Evolutionary conservation across 2,113 vertebrate species (phyloP).

Genomic region (Vombatus ursinus): DNA sequence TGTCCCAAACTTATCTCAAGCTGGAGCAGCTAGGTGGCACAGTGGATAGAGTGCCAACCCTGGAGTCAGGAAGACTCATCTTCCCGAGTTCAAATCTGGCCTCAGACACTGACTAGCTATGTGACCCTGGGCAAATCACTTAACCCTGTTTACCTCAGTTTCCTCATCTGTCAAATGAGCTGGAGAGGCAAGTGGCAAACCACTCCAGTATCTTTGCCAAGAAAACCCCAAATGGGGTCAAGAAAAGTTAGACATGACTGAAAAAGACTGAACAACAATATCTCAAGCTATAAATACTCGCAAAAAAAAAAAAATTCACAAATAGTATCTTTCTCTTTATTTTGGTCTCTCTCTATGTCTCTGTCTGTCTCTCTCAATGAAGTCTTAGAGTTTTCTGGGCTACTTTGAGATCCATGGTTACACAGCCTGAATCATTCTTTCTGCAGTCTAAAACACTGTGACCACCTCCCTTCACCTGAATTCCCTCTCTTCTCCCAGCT

Average conservation of each 20-base stretch:
- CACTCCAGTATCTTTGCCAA: background rate
- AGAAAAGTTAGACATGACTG: background rate
- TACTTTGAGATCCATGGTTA: background rate
- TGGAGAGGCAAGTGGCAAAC: background rate
- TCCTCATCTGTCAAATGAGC: background rate
- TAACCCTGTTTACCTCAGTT: conserved; percentile 24
- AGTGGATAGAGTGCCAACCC: background rate
- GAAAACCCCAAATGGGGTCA: background rate
- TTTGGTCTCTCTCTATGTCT: background rate
- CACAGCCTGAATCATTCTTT: background rate
- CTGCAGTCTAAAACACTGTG: background rate
- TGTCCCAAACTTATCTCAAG: conserved; percentile 30
- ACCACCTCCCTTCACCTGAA: background rate
- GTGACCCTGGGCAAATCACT: background rate
- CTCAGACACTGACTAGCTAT: background rate
- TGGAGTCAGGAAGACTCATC: background rate
- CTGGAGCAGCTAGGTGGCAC: background rate
- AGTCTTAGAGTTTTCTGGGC: background rate
- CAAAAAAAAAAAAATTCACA: background rate
- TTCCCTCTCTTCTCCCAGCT: background rate
- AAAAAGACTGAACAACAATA: background rate
- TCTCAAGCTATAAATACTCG: background rate
- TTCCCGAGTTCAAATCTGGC: background rate
- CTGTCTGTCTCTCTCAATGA: background rate
- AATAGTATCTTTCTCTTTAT: background rate